Percentiles rank a stretch among this genome's conserved stretches.
phyloP scores from a whole-genome alignment of 92 coral and sea anemone species.

The Micromussa lordhowensis region DNA sequence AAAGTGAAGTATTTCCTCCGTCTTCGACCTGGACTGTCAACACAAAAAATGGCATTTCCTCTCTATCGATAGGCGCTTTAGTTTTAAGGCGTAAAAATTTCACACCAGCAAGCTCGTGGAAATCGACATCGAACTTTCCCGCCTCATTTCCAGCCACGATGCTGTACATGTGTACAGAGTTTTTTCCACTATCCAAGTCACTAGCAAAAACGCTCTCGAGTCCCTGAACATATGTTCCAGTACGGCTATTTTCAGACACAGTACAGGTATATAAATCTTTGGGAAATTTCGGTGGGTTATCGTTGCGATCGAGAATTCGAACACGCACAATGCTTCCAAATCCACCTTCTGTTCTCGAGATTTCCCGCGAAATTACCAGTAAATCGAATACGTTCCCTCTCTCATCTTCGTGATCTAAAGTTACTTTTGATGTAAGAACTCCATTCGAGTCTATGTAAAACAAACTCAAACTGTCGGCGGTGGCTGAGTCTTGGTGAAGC shows the following conservation, averaged over 20 bases:
- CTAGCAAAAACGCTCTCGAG: conserved; percentile 86
- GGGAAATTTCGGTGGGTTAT: conserved; percentile 84
- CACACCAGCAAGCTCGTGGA: conserved; percentile 75
- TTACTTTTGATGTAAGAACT: conserved; percentile 76
- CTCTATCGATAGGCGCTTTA: conserved; percentile 82
- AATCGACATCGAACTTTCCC: conserved; percentile 83
- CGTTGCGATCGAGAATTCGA: conserved; percentile 82
- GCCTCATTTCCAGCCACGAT: conserved; percentile 90
- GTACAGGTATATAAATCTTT: conserved; percentile 81
- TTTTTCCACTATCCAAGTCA: conserved; percentile 81
- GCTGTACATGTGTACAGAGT: conserved; percentile 78
- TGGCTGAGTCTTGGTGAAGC: conserved; percentile 71
- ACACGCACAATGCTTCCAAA: conserved; percentile 74
- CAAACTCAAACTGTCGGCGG: conserved; percentile 66
- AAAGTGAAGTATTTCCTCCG: conserved; percentile 73
- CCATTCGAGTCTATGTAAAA: conserved; percentile 90
- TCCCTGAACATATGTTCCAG: conserved; percentile 84
- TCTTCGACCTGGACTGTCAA: conserved; percentile 86
- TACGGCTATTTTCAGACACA: conserved; percentile 74
- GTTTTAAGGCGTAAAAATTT: conserved; percentile 87
- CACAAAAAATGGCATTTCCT: conserved; percentile 81
- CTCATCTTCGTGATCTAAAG: conserved; percentile 88
- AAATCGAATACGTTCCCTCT: conserved; percentile 85
- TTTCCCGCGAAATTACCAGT: conserved; percentile 81
- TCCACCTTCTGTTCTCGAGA: conserved; percentile 68